Conservation (phyloP, 2,113 vertebrate species). For the Pseudorhombus dupliciocellatus region DNA sequence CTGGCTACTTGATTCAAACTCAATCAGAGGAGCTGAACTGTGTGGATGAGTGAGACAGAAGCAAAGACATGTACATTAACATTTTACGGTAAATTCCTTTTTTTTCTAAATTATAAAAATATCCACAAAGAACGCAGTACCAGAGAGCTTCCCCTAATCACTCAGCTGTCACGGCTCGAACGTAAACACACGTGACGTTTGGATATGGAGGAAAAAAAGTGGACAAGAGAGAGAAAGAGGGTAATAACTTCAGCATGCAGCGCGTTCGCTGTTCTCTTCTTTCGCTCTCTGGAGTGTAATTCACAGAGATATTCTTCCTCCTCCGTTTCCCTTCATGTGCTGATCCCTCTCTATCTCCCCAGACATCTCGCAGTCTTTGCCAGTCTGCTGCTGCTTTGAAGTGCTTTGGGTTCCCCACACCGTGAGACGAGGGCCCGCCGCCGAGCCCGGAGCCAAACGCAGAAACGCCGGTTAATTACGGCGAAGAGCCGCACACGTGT, state of each 20-base stretch:
- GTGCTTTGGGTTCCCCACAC: conserved; percentile 61
- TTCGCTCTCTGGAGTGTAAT: conserved; percentile 19
- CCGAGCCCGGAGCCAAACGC: not conserved
- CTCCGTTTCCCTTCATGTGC: conserved; percentile 30
- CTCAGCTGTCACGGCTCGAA: conserved; percentile 6
- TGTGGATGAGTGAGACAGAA: conserved; percentile 11
- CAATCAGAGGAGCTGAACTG: conserved; percentile 39
- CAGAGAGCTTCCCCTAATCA: conserved; percentile 4
- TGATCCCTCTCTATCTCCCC: conserved; percentile 53
- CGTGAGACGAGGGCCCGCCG: not conserved
- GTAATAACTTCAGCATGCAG: conserved; percentile 29
- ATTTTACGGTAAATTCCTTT: conserved; percentile 1
- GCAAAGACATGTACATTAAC: conserved; percentile 1
- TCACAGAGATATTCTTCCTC: conserved; percentile 31
- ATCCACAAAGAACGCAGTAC: not conserved
- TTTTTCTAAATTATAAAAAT: conserved; percentile 1
- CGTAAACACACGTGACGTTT: conserved; percentile 9
- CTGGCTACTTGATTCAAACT: conserved; percentile 42
- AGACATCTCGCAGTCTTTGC: conserved; percentile 58
- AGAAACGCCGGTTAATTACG: conserved; percentile 55
- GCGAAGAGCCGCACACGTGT: conserved; percentile 11
- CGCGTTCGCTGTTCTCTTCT: not conserved
- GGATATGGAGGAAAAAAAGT: not conserved
- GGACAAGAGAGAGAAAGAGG: not conserved
- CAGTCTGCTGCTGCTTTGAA: conserved; percentile 67